These are phyloP conservation scores for Okapia johnstoni DNA, from an alignment of 2,113 vertebrate genomes.

Conservation along the genomic window DNA sequence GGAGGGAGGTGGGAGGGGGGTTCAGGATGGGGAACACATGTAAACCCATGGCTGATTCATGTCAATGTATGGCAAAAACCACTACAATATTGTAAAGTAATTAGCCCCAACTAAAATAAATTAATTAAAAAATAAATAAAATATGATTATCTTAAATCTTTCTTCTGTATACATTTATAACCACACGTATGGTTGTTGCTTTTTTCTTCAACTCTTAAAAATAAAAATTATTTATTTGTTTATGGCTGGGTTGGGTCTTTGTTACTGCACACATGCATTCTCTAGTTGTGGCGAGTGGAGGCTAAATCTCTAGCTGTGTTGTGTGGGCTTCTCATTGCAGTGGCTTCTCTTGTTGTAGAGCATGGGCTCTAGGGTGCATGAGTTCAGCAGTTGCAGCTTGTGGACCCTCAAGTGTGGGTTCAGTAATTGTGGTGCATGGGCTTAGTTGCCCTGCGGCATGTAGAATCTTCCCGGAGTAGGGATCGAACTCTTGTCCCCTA, in stretches of 20 bases:
- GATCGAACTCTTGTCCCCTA: neutral
- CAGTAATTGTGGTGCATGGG: neutral
- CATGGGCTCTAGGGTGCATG: neutral
- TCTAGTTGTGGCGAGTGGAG: neutral
- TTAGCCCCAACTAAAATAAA: too few relatives aligned
- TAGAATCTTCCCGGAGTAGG: neutral
- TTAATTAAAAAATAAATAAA: neutral
- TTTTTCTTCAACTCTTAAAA: neutral
- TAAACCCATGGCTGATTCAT: too few relatives aligned
- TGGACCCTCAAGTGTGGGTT: neutral
- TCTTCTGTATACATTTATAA: neutral
- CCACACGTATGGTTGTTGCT: neutral
- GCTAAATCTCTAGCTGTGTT: neutral
- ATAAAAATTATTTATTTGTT: neutral
- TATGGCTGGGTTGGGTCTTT: neutral
- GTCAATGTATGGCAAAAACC: too few relatives aligned
- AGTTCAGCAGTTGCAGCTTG: neutral
- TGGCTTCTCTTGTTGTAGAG: neutral
- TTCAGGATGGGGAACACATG: too few relatives aligned
- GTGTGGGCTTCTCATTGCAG: neutral
- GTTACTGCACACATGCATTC: neutral
- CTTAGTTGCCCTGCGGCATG: neutral
- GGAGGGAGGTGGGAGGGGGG: too few relatives aligned
- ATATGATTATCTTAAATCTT: neutral
- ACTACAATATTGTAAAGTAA: too few relatives aligned